These are phyloP conservation scores for Charadrius vociferus DNA, from an alignment of 2,113 vertebrate genomes.

Conservation along the genomic window DNA sequence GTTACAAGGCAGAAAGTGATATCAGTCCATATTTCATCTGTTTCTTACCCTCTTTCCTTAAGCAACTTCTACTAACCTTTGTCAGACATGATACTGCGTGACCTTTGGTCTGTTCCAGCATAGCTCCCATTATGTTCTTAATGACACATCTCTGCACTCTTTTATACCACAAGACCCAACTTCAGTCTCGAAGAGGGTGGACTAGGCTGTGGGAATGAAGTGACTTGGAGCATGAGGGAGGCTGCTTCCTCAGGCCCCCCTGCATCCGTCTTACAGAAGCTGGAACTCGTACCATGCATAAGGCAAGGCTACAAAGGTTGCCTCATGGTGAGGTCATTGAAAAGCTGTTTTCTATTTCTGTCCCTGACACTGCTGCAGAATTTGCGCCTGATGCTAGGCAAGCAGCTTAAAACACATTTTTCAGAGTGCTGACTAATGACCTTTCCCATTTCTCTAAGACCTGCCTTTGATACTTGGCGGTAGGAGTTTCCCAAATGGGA, in stretches of 20 bases:
- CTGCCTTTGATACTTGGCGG: background rate
- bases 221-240: background rate
- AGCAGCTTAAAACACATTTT: background rate
- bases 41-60: background rate
- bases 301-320: background rate
- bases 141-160: background rate
- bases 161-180: background rate
- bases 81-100: background rate
- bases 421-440: background rate
- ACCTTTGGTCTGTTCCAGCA: background rate
- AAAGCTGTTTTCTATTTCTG: slow-evolving; percentile 14
- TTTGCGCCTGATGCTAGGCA: background rate
- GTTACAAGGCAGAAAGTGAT: background rate
- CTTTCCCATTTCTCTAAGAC: background rate
- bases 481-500: background rate
- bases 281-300: background rate
- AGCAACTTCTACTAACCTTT: background rate
- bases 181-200: background rate
- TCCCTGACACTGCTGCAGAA: background rate
- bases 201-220: background rate
- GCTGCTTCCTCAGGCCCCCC: background rate
- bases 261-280: background rate
- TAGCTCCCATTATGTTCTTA: background rate
- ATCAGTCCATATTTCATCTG: background rate
- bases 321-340: background rate